Evolutionary conservation across 1,140 invertebrate genomes (phyloP), one percentile per base, ranked within the genome.

Genomic region (Galleria mellonella): DNA sequence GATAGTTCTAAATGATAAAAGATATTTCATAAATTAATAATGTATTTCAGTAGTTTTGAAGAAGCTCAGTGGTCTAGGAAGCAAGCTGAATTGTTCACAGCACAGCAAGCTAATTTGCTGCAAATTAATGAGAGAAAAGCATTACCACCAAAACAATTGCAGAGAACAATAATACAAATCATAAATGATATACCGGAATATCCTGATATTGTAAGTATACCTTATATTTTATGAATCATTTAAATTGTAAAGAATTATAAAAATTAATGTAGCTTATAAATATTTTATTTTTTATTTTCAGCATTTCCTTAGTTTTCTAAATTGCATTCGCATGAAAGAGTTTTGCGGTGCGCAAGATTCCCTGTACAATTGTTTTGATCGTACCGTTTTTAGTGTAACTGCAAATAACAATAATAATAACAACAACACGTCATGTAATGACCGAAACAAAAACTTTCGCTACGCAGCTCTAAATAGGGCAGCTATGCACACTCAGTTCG

Each of bases 261-360:
- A 23, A 23, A 3, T 23, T 32, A 43, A 11, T 43, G 13, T n/a
- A 10, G 28, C 23, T 28, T 28, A 11, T 40, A 40, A 6, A 10
- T 40, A 42, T 17, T 28, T 11, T 43, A 47, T 32, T 15, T 53
- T 60, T 59, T 48, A 47, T 40, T 90, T 91, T 55, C 81, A 96
- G 91, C 94, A 97, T 88, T 97, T 94, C 72, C 85, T 98, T 17
- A 95, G 93, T 63, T 98, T 96, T 71, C 84, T 98, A 57, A 98
- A 97, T 79, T 96, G 92, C 64, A 76, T 97, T 31, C 86, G 96
- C 17, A 90, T 96, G 2, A 93, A 93, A 64, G 96, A 98, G 75
- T 95, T 94, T 72, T 94, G 93, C 67, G 95, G 94, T 1, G 93
- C 96, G 0, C 73, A 96, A 43, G 91, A 95, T 56, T 94, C 93